Evolutionary conservation across 30 jellyfish, hydroid and myxozoan genomes (phyloP).

Genomic region (Aurelia sp.): DNA sequence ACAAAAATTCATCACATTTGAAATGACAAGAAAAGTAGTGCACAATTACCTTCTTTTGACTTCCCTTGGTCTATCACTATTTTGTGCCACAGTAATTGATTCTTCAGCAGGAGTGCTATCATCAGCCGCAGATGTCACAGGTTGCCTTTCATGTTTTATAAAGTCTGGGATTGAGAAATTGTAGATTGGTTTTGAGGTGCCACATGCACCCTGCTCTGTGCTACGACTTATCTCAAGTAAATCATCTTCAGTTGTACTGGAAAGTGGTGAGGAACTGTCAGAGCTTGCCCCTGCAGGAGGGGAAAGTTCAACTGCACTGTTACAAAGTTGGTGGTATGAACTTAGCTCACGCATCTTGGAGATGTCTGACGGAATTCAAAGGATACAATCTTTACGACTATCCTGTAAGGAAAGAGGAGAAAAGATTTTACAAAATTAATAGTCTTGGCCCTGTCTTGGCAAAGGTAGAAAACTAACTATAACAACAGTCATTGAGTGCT

Average conservation of each 20-base stretch:
- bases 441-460: no score
- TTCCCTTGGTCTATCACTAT: conserved; percentile 17
- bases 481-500: no score
- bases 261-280: conserved; percentile 91
- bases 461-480: no score
- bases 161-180: conserved; percentile 96
- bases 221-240: conserved; percentile 54
- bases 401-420: no score
- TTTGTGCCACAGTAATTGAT: conserved; percentile 6
- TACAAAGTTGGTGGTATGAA: conserved; percentile 69
- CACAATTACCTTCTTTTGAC: conserved; percentile 53
- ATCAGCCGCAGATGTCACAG: conserved; percentile 47
- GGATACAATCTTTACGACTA: no score
- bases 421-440: no score
- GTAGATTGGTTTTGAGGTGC: conserved; percentile 83
- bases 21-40: neutral
- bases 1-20: neutral
- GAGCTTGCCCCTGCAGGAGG: conserved; percentile 88
- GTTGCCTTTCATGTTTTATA: conserved; percentile 83
- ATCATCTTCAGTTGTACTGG: conserved; percentile 92
- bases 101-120: neutral
- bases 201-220: conserved; percentile 67
- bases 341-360: conserved; percentile 47
- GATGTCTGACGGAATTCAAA: no score
- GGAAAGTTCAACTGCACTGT: conserved; percentile 65